Evolutionary conservation across 2,113 vertebrate genomes (phyloP), one percentile per base, ranked within the genome.

Genomic region (Salvelinus sp.): DNA sequence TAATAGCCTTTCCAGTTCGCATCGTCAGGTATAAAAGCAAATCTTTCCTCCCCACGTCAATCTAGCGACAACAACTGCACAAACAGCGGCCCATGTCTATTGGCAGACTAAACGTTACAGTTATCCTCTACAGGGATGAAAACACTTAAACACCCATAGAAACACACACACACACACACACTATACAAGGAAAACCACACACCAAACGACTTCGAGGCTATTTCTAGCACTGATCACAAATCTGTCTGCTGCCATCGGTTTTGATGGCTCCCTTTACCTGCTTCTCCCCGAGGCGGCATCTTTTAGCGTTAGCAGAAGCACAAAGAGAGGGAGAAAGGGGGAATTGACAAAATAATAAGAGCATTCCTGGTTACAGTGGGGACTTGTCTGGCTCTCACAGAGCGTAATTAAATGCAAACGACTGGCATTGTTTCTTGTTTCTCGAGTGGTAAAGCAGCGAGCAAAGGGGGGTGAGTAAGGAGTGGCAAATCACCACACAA

Each of bases 231-330:
- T 90, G 86, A 90, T 91, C 89, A 88, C 79, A 71, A 76, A 77
- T 86, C 82, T 88, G 83, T 92, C 86, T 87, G 80, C 86, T 80
- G 60, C 74, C 86, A 81, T 87, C 75, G 78, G 80, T 75, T 90
- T 88, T 92, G 91, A 92, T 91, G 88, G 84, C 86, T 91, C 88
- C 83, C 4, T 88, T 91, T 91, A 92, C 91, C 91, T 90, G 90
- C 74, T 80, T 88, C 74, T 92, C 90, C 89, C 90, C 74, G 73
- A 85, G 86, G 90, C 81, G 71, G 78, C 84, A 47, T 91, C 90
- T 91, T 89, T 88, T 79, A 76, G 69, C 79, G 85, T 82, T 82
- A 70, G 78, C 47, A 83, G 80, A 70, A 90, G 85, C 83, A 78
- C 10, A 57, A 75, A 75, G 80, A 82, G 79, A 78, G 80, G 81